These are phyloP conservation scores for Limonius californicus DNA, from an alignment of 1,140 invertebrate genomes.

Conservation along the genomic window DNA sequence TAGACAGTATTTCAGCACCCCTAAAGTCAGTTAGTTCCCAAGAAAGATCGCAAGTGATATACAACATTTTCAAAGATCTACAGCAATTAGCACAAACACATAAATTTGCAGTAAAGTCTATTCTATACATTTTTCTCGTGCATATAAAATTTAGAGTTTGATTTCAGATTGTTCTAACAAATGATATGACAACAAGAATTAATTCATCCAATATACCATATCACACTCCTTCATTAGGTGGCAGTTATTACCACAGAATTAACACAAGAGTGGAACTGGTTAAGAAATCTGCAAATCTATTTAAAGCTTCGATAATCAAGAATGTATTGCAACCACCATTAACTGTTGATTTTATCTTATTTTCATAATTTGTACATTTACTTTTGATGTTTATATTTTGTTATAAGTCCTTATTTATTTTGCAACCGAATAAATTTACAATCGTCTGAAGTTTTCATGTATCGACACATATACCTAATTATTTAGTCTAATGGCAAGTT, in stretches of 20 bases:
- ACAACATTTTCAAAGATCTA: slow-evolving; percentile 31
- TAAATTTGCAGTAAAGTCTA: slow-evolving; percentile 29
- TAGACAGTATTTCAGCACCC: slow-evolving; percentile 37
- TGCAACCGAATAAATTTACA: no score
- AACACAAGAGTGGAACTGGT: slow-evolving; percentile 27
- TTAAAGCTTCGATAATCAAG: slow-evolving; percentile 13
- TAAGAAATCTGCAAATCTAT: not conserved
- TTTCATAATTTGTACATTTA: not conserved
- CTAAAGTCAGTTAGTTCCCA: slow-evolving; percentile 28
- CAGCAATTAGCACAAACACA: slow-evolving; percentile 30
- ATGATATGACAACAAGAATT: slow-evolving; percentile 53
- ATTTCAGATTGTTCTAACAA: slow-evolving; percentile 52
- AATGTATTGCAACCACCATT: not conserved
- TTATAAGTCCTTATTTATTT: no score
- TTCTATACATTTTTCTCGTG: slow-evolving; percentile 2
- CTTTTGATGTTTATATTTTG: no score
- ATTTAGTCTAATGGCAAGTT: no score
- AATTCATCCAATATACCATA: slow-evolving; percentile 39
- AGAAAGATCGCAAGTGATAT: slow-evolving; percentile 30
- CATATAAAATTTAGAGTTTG: slow-evolving; percentile 10
- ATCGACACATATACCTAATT: no score
- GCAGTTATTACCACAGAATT: slow-evolving; percentile 32
- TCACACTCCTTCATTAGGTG: slow-evolving; percentile 30
- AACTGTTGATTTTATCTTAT: not conserved
- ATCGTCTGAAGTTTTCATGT: no score